Conservation (phyloP, 2,888 invertebrate genomes). For the Erpobdella octoculata region DNA sequence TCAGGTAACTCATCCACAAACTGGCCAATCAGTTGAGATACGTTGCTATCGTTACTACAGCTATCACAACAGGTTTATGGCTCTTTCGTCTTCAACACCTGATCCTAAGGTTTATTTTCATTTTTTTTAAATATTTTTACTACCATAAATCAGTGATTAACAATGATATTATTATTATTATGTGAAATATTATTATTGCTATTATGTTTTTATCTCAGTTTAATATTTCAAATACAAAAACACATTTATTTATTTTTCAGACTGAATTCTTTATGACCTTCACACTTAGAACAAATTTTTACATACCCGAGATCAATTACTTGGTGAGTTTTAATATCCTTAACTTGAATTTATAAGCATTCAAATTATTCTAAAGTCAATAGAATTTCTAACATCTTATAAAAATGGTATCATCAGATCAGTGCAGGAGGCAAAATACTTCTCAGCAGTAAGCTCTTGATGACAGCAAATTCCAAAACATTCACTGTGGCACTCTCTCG, state of each 20-base stretch:
- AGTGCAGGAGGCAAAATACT: conserved; percentile 83
- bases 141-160: conserved; percentile 2
- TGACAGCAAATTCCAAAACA: conserved; percentile 54
- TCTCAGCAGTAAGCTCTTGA: conserved; percentile 72
- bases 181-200: background rate
- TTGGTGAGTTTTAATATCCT: conserved; percentile 53
- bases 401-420: conserved; percentile 51
- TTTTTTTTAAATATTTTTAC: background rate
- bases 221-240: conserved; percentile 46
- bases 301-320: conserved; percentile 76
- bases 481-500: conserved; percentile 54
- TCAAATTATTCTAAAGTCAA: no score
- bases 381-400: background rate
- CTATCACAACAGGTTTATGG: conserved; percentile 40
- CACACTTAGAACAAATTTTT: conserved; percentile 81
- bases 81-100: background rate
- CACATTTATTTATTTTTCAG: conserved; percentile 55
- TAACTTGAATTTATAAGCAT: background rate
- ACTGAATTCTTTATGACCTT: conserved; percentile 86
- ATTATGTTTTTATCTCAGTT: background rate
- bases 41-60: conserved; percentile 36
- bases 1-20: conserved; percentile 30
- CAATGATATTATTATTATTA: conserved; percentile 18
- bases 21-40: conserved; percentile 31
- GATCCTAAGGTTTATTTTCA: conserved; percentile 19